Evolutionary conservation across 2,797 vertebrate species (phyloP).

Genomic region (Chiloscyllium punctatum): DNA sequence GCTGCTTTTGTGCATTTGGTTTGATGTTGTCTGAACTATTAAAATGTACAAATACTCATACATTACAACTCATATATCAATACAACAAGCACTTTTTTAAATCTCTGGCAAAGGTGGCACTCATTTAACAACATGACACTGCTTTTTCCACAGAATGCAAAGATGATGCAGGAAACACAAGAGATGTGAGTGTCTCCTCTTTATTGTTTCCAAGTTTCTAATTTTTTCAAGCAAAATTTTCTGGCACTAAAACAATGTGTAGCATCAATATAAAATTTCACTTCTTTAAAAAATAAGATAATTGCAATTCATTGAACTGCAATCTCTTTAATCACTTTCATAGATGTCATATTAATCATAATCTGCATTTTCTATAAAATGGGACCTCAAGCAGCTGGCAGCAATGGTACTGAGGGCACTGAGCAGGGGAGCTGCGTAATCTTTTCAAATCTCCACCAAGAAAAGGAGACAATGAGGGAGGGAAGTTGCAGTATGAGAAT

Average conservation of each 20-base stretch:
- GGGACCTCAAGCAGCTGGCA: too few relatives aligned
- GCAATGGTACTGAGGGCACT: too few relatives aligned
- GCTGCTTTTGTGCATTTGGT: background rate
- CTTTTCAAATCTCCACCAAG: too few relatives aligned
- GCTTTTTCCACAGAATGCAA: background rate
- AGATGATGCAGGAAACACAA: background rate
- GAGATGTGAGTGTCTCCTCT: background rate
- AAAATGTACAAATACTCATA: background rate
- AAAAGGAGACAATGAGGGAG: too few relatives aligned
- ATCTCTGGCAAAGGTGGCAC: background rate
- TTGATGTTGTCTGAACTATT: slow-evolving; percentile 7
- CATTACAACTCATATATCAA: background rate
- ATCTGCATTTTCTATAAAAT: background rate
- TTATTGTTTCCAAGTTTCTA: background rate
- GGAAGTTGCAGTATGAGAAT: too few relatives aligned
- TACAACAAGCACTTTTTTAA: background rate
- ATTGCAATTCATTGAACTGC: background rate
- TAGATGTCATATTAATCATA: background rate
- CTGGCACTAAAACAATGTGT: too few relatives aligned
- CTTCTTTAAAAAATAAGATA: background rate
- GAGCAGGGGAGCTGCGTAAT: too few relatives aligned
- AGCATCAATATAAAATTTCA: background rate
- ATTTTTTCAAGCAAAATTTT: background rate
- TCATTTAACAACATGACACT: background rate
- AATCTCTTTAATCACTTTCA: background rate